A percentile compares a stretch with the other conserved stretches of the same genome.
phyloP scores from a whole-genome alignment of 30 jellyfish, hydroid and myxozoan genomes.

The Cassiopea andromeda region DNA sequence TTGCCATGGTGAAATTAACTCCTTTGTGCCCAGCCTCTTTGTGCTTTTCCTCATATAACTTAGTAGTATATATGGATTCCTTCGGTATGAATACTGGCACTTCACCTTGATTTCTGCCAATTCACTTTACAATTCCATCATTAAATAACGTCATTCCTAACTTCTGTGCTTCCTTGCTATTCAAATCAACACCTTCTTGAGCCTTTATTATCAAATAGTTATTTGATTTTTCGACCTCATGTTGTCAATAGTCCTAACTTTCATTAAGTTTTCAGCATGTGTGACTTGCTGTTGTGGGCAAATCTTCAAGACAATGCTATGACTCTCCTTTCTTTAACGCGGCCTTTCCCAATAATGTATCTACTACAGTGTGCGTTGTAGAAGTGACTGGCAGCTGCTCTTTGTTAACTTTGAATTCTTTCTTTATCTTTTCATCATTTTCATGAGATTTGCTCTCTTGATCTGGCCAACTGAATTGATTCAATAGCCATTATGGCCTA shows the following conservation, averaged over 20 bases:
- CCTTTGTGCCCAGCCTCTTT: constrained; percentile 42
- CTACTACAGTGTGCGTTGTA: not conserved
- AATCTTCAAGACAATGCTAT: constrained; percentile 25
- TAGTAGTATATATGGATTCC: constrained; percentile 17
- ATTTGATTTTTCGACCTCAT: constrained; percentile 23
- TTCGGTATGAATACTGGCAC: constrained; percentile 39
- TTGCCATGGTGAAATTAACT: constrained; percentile 51
- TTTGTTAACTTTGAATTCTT: not conserved
- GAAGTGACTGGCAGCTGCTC: not conserved
- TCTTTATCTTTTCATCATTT: not conserved
- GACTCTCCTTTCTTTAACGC: constrained; percentile 33
- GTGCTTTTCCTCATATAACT: constrained; percentile 33
- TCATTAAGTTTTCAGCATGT: not conserved
- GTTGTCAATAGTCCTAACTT: constrained; percentile 46
- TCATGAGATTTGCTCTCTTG: not conserved
- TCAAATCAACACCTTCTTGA: constrained; percentile 12
- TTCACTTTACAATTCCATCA: constrained; percentile 31
- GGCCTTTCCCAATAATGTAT: not conserved
- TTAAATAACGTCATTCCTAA: constrained; percentile 10
- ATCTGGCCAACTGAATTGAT: constrained; percentile 23
- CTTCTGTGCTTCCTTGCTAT: constrained; percentile 30
- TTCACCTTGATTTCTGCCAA: constrained; percentile 50
- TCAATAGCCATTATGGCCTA: constrained; percentile 49
- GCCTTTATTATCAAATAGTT: constrained; percentile 10
- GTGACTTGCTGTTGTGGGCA: not conserved